A percentile compares a stretch with the other conserved stretches of the same genome.
Evolutionary conservation across 2,888 invertebrate species (phyloP).

Genomic region (Noctuana brunneofusca): DNA sequence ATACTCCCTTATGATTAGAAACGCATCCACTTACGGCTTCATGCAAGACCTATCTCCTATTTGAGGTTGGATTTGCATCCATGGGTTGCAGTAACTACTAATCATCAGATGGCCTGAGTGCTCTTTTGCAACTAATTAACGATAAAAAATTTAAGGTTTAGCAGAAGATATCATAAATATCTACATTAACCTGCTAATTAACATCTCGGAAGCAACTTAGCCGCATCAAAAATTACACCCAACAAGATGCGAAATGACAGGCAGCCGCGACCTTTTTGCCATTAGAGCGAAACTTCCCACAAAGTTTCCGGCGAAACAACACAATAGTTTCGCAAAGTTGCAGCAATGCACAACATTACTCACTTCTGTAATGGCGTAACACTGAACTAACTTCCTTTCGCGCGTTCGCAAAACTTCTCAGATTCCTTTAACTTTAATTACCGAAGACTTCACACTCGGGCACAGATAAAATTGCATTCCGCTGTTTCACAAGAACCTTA

Average conservation of each 20-base stretch:
- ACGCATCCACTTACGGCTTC: too few species aligned
- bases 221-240: neutral
- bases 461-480: constrained; percentile 51
- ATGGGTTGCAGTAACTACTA: too few species aligned
- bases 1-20: too few species aligned
- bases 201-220: neutral
- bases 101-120: too few species aligned
- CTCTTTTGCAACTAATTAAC: too few species aligned
- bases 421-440: constrained; percentile 49
- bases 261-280: constrained; percentile 21
- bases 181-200: too few species aligned
- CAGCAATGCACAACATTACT: constrained; percentile 39
- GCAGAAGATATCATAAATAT: too few species aligned
- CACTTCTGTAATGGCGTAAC: constrained; percentile 35
- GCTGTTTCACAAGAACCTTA: constrained; percentile 30
- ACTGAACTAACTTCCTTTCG: constrained; percentile 38
- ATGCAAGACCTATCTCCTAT: too few species aligned
- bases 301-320: constrained; percentile 26
- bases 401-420: constrained; percentile 38
- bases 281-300: constrained; percentile 13
- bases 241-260: constrained; percentile 8
- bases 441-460: constrained; percentile 40
- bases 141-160: too few species aligned
- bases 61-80: too few species aligned
- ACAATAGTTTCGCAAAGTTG: constrained; percentile 28